These are phyloP conservation scores for Phocoena sinus DNA, from an alignment of 2,113 vertebrate genomes.

Conservation along the genomic window DNA sequence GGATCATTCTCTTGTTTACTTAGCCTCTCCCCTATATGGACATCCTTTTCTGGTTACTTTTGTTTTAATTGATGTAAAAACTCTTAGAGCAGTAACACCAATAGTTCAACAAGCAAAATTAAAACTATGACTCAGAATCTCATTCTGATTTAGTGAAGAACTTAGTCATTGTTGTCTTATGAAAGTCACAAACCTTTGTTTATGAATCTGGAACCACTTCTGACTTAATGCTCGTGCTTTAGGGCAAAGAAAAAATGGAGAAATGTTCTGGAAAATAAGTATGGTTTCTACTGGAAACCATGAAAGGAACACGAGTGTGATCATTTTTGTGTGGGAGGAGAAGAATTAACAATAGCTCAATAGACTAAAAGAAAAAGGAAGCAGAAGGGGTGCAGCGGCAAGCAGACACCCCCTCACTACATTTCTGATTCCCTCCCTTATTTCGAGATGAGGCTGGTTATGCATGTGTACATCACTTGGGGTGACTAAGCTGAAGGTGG, in stretches of 20 bases:
- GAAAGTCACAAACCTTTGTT: conserved; percentile 9
- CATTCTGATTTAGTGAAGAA: neutral
- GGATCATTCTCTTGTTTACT: neutral
- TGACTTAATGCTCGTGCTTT: neutral
- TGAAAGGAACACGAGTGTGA: neutral
- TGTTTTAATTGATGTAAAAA: neutral
- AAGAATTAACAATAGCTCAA: neutral
- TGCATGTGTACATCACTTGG: neutral
- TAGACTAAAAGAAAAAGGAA: neutral
- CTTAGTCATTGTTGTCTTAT: neutral
- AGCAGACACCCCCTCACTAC: neutral
- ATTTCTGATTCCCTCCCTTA: neutral
- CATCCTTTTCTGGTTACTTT: neutral
- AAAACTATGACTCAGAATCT: neutral
- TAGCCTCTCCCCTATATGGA: neutral
- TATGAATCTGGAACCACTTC: neutral
- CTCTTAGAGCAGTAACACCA: neutral
- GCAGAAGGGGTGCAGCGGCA: rapidly evolving
- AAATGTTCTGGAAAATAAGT: neutral
- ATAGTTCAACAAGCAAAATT: neutral
- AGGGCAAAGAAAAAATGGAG: neutral
- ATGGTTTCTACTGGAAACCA: neutral
- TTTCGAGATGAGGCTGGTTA: neutral
- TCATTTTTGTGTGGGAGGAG: neutral
- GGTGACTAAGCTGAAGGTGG: neutral